Percentiles rank a stretch among this genome's conserved stretches.
These are phyloP conservation scores for Apis laboriosa DNA, from an alignment of 1,140 invertebrate species.

Conservation along the genomic window DNA sequence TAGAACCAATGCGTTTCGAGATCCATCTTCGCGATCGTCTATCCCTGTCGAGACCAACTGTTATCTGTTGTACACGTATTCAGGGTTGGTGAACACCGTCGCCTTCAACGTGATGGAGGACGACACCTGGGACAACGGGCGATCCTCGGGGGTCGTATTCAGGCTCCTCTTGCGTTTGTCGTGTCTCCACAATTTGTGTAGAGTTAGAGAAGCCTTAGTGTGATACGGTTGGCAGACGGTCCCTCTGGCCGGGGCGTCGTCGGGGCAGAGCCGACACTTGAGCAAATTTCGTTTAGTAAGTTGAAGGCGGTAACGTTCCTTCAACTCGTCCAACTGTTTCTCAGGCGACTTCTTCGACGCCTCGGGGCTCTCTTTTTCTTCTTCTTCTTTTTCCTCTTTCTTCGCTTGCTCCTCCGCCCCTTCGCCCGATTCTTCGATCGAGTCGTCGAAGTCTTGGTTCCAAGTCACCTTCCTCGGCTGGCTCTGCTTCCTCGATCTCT, in stretches of 20 bases:
- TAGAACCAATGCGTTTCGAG: not conserved
- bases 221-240: conserved; percentile 73
- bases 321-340: not conserved
- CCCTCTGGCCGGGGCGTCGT: conserved; percentile 52
- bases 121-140: not conserved
- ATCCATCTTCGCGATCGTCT: not conserved
- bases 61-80: conserved; percentile 71
- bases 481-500: conserved; percentile 77
- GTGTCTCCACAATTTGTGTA: conserved; percentile 80
- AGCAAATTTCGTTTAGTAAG: not conserved
- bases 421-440: not conserved
- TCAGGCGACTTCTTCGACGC: not conserved
- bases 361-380: not conserved
- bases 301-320: conserved; percentile 1
- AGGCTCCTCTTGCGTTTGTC: not conserved
- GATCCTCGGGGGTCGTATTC: not conserved
- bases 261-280: conserved; percentile 65
- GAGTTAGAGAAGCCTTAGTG: conserved; percentile 75
- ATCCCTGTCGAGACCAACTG: conserved; percentile 1
- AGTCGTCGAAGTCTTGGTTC: conserved; percentile 23
- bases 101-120: conserved; percentile 64
- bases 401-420: not conserved
- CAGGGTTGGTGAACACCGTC: conserved; percentile 60
- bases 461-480: conserved; percentile 75
- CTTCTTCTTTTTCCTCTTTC: no score